These are phyloP conservation scores for Trachelus troglodyta DNA, from an alignment of 2,888 invertebrate species.

Conservation along the genomic window DNA sequence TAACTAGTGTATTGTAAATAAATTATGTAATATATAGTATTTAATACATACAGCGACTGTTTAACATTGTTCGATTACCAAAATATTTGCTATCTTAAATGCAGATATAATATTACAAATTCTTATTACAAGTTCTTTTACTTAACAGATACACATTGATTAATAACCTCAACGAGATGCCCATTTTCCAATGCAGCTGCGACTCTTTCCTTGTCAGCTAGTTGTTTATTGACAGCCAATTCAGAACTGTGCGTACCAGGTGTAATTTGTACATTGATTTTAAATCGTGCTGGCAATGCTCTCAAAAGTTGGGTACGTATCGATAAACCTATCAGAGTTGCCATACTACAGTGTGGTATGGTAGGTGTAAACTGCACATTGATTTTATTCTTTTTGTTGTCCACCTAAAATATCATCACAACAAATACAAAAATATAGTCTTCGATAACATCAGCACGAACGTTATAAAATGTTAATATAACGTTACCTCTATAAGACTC, in stretches of 20 bases:
- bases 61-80: not conserved
- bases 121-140: not conserved
- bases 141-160: slow-evolving; percentile 79
- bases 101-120: not conserved
- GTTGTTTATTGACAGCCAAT: slow-evolving; percentile 93
- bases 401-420: slow-evolving; percentile 68
- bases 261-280: slow-evolving; percentile 88
- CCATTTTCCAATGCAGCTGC: slow-evolving; percentile 97
- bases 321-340: slow-evolving; percentile 91
- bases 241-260: slow-evolving; percentile 95
- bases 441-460: no score
- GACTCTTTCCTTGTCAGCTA: slow-evolving; percentile 97
- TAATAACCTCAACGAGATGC: slow-evolving; percentile 91
- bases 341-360: slow-evolving; percentile 99
- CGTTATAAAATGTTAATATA: no score
- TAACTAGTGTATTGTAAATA: slow-evolving; percentile 38
- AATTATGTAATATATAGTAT: slow-evolving; percentile 15
- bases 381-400: slow-evolving; percentile 79
- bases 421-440: not conserved
- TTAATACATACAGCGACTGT: slow-evolving; percentile 3
- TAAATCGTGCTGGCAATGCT: slow-evolving; percentile 84
- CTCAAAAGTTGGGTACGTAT: slow-evolving; percentile 92
- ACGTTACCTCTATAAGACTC: slow-evolving; percentile 73
- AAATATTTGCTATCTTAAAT: not conserved
- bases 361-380: slow-evolving; percentile 93